These are phyloP conservation scores for Hippoglossus stenolepis DNA, from an alignment of 2,113 vertebrate genomes.

Conservation along the genomic window DNA sequence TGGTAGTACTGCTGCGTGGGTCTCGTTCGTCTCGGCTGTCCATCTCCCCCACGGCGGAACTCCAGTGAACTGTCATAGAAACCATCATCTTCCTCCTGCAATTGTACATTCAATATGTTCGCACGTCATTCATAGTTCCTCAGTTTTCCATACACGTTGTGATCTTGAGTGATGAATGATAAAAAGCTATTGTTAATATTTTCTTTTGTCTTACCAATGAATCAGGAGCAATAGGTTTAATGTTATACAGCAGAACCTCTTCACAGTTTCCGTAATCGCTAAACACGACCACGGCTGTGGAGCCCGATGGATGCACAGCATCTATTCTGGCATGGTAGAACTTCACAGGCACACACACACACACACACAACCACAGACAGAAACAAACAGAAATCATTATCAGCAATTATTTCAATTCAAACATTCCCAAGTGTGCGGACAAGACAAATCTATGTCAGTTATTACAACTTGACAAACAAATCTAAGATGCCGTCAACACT, in stretches of 20 bases:
- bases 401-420: slow-evolving; percentile 16
- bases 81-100: slow-evolving; percentile 91
- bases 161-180: not conserved
- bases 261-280: slow-evolving; percentile 98
- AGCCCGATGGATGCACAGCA: slow-evolving; percentile 95
- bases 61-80: slow-evolving; percentile 94
- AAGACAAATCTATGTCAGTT: not conserved
- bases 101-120: slow-evolving; percentile 74
- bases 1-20: slow-evolving; percentile 99
- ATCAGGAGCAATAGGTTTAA: slow-evolving; percentile 90
- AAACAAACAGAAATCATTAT: not conserved
- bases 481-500: not conserved
- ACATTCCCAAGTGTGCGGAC: slow-evolving; percentile 12
- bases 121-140: slow-evolving; percentile 47
- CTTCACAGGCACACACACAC: slow-evolving; percentile 69
- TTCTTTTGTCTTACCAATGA: slow-evolving; percentile 85
- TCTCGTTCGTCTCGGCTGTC: slow-evolving; percentile 90
- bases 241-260: slow-evolving; percentile 96
- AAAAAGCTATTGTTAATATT: not conserved
- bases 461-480: slow-evolving; percentile 17
- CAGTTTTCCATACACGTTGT: not conserved
- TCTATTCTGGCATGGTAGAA: slow-evolving; percentile 96
- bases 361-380: slow-evolving; percentile 4
- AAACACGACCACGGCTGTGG: slow-evolving; percentile 97
- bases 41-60: slow-evolving; percentile 94